Conservation (phyloP, 2,113 vertebrate genomes). For the Hippocampus barbouri region DNA sequence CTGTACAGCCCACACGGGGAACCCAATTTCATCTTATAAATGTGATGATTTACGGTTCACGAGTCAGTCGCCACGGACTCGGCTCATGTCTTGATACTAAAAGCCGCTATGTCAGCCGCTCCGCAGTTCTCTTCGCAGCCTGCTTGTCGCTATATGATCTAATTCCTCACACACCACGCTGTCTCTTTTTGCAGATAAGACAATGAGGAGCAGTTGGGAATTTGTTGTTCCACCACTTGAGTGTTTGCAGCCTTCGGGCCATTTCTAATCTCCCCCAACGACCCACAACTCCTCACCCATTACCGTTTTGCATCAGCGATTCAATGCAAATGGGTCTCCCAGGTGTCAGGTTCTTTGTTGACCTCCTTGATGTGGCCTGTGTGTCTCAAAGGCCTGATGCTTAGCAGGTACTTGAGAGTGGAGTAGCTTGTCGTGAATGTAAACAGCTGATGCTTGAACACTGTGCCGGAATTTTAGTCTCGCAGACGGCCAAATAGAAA, state of each 20-base stretch:
- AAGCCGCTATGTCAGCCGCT: constrained; percentile 48
- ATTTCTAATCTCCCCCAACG: constrained; percentile 26
- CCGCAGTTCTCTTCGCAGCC: constrained; percentile 30
- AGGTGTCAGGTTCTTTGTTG: constrained; percentile 69
- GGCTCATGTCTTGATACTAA: constrained; percentile 48
- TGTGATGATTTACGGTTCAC: constrained; percentile 44
- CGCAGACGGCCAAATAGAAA: constrained; percentile 43
- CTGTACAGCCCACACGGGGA: constrained; percentile 19
- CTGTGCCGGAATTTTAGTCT: constrained; percentile 60
- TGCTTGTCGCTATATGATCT: constrained; percentile 17
- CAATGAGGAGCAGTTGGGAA: constrained; percentile 49
- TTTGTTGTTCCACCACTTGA: constrained; percentile 51
- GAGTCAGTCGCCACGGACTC: constrained; percentile 17
- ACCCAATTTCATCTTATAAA: constrained; percentile 21
- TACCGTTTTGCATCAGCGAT: constrained; percentile 64
- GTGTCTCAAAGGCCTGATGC: constrained; percentile 63
- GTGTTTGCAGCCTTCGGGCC: constrained; percentile 51
- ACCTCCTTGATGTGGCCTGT: constrained; percentile 68
- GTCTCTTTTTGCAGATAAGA: constrained; percentile 45
- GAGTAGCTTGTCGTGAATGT: constrained; percentile 63
- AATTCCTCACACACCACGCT: constrained; percentile 36
- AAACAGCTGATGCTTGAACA: constrained; percentile 64
- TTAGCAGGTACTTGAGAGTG: constrained; percentile 69
- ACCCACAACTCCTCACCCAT: background rate
- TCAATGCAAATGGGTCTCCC: constrained; percentile 70